These are phyloP conservation scores for Fistularia commersonii DNA, from an alignment of 2,797 vertebrate genomes.

Conservation along the genomic window DNA sequence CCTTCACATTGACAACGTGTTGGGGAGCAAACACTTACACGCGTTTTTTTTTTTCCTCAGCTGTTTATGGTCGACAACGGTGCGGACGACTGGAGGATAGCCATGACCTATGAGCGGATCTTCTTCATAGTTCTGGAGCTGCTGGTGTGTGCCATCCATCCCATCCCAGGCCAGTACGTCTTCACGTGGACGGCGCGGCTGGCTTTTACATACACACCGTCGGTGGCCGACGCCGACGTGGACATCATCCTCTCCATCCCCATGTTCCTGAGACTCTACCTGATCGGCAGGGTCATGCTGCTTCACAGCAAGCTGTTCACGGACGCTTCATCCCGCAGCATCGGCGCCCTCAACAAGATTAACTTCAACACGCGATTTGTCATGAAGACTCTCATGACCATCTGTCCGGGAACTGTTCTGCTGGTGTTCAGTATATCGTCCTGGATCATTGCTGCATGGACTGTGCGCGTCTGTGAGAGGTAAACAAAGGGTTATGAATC, in stretches of 20 bases:
- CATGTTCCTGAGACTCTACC: conserved; percentile 95
- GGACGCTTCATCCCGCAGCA: conserved; percentile 92
- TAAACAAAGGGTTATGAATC: conserved; percentile 63
- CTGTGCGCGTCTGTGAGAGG: conserved; percentile 94
- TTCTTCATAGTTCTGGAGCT: conserved; percentile 93
- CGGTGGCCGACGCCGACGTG: conserved; percentile 86
- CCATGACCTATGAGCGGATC: conserved; percentile 92
- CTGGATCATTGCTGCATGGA: conserved; percentile 96
- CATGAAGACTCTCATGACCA: conserved; percentile 97
- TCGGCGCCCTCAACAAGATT: conserved; percentile 94
- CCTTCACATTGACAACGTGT: no score
- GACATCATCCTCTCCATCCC: conserved; percentile 94
- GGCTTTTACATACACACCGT: conserved; percentile 87
- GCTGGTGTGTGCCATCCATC: conserved; percentile 91
- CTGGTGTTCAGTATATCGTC: conserved; percentile 94
- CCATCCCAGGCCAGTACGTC: conserved; percentile 89
- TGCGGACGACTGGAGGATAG: conserved; percentile 94
- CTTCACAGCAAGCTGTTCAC: conserved; percentile 95
- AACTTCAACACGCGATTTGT: conserved; percentile 97
- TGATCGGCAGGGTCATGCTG: conserved; percentile 92
- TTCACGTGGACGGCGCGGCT: conserved; percentile 91
- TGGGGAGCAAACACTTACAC: not conserved
- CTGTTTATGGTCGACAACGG: conserved; percentile 97
- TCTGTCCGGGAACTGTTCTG: conserved; percentile 91
- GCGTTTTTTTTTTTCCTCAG: conserved; percentile 49